These are phyloP conservation scores for Neosilurus hyrtlii DNA, from an alignment of 2,797 vertebrate genomes.

Conservation along the genomic window DNA sequence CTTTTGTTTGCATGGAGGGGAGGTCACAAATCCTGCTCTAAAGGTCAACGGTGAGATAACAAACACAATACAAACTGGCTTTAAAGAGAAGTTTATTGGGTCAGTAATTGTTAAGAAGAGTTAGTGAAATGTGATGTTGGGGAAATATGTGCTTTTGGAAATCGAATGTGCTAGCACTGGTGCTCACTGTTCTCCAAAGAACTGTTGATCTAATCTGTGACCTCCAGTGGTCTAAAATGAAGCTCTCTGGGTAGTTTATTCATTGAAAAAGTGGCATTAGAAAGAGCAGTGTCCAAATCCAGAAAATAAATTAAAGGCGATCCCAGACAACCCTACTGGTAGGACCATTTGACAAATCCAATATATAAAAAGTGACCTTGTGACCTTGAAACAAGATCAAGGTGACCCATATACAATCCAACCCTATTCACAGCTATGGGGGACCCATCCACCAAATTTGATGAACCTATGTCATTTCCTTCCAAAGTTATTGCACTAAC, in stretches of 20 bases:
- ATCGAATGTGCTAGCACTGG: background rate
- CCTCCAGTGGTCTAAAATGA: background rate
- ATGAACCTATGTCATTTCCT: too few relatives aligned
- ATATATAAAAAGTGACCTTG: too few relatives aligned
- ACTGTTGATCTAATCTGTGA: background rate
- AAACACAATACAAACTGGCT: slow-evolving; percentile 61
- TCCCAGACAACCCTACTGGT: too few relatives aligned
- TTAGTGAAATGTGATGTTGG: background rate
- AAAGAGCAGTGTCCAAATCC: background rate
- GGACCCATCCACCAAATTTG: too few relatives aligned
- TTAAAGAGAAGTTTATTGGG: slow-evolving; percentile 58
- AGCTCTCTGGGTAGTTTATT: background rate
- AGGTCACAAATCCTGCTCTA: slow-evolving; percentile 60
- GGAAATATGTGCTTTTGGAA: slow-evolving; percentile 3
- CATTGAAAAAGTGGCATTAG: background rate
- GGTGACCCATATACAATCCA: too few relatives aligned
- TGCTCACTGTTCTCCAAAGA: background rate
- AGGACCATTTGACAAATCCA: too few relatives aligned
- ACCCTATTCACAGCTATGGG: too few relatives aligned
- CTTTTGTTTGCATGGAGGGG: slow-evolving; percentile 49
- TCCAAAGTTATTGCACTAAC: too few relatives aligned
- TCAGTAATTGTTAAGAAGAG: background rate
- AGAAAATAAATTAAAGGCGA: too few relatives aligned
- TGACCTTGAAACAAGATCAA: too few relatives aligned
- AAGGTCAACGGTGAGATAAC: slow-evolving; percentile 71